These are phyloP conservation scores for Portevinia maculata DNA, from an alignment of 2,888 invertebrate genomes.

Conservation along the genomic window DNA sequence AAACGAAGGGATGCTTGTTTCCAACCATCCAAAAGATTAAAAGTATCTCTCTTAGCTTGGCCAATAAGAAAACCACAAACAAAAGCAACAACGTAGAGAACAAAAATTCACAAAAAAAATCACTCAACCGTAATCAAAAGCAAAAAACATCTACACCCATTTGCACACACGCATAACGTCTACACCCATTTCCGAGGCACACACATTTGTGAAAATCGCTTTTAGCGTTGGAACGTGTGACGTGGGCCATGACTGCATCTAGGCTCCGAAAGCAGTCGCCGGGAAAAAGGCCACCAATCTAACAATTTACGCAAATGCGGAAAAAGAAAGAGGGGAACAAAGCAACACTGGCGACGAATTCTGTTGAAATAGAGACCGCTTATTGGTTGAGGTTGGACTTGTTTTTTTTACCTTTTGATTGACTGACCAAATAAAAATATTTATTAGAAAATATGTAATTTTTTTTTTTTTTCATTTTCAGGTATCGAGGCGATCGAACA, in stretches of 20 bases:
- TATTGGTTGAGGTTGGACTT: constrained; percentile 33
- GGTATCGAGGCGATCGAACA: too few species aligned
- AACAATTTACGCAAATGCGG: constrained; percentile 68
- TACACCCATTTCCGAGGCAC: constrained; percentile 49
- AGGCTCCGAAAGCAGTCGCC: constrained; percentile 37
- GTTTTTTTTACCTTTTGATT: constrained; percentile 18
- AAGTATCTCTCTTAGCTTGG: neutral
- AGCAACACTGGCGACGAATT: constrained; percentile 22
- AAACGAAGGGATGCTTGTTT: neutral
- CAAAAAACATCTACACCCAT: constrained; percentile 43
- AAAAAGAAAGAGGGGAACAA: constrained; percentile 42
- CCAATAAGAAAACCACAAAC: constrained; percentile 35
- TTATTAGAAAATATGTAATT: constrained; percentile 4
- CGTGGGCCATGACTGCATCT: constrained; percentile 21
- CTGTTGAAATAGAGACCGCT: constrained; percentile 20
- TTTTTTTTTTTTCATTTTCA: too few species aligned
- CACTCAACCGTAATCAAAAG: constrained; percentile 9
- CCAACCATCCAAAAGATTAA: neutral
- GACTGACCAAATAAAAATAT: constrained; percentile 22
- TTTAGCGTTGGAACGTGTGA: constrained; percentile 23
- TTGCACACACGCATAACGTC: constrained; percentile 38
- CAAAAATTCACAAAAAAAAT: constrained; percentile 24
- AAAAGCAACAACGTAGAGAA: neutral
- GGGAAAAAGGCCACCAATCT: constrained; percentile 40
- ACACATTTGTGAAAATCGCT: constrained; percentile 26